Base-by-base conservation (phyloP, 1,140 invertebrate genomes). In the Drosophila paulistorum region DNA sequence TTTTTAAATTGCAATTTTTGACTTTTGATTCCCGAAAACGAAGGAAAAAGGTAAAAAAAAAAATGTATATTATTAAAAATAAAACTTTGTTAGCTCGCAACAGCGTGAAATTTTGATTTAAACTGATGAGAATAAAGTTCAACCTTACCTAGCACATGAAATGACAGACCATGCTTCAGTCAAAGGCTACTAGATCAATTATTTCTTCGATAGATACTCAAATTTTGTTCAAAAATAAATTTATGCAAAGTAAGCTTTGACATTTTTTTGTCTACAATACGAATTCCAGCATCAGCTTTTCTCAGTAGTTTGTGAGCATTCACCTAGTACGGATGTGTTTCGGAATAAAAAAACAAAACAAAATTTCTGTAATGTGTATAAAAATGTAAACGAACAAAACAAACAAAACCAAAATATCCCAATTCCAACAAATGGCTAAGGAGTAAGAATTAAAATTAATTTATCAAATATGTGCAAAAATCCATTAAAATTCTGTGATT, bases 381-480 rank as follows among this genome's bases (percentile, higher is more conserved):
- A n/a, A n/a, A n/a, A n/a, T n/a, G n/a, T n/a, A n/a, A n/a, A n/a
- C n/a, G n/a, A n/a, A n/a, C n/a, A n/a, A n/a, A n/a, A n/a, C n/a
- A n/a, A n/a, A n/a, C n/a, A n/a, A n/a, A n/a, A n/a, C n/a, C n/a
- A n/a, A 66, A 66, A 57, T 66, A 67, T 79, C 77, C 37, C 63
- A 79, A 79, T 77, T 77, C 42, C 77, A 77, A 77, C 54, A 26
- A 26, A 67, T 73, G 74, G 77, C 65, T 66, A 35, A 41, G 45
- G 26, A 14, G 42, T 64, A 33, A 5, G 37, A 30, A 6, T 30
- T 30, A 5, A 0, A 30, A 30, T 7, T 30, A 30, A 30, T 30
- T 30, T 30, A 30, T 30, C 26, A 2, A 30, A 30, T 0, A 30
- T 0, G 30, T 30, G 6, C 1, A 7, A 1, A 30, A 30, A 30